phyloP scores from a whole-genome alignment of 1,140 invertebrate species.

The Frieseomelitta varia region DNA sequence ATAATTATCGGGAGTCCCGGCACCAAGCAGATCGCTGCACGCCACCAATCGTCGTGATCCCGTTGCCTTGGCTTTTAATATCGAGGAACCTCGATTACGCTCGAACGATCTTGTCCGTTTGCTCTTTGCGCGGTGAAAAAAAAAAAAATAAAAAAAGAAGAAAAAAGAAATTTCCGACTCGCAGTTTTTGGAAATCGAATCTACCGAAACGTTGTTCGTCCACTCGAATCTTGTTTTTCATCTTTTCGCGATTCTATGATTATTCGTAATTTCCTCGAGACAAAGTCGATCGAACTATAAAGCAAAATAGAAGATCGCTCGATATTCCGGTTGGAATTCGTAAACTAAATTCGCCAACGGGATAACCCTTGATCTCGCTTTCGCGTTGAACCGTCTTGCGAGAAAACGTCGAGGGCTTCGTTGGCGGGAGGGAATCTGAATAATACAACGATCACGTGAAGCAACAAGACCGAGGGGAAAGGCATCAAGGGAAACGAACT shows the following conservation, averaged over 20 bases:
- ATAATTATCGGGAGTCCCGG: conserved; percentile 72
- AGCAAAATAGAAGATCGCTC: too few relatives aligned
- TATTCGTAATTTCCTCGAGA: background rate
- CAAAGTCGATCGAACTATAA: background rate
- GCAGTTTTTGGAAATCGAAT: conserved; percentile 51
- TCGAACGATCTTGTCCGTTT: conserved; percentile 20
- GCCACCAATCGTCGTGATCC: conserved; percentile 66
- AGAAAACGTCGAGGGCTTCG: background rate
- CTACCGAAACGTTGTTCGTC: conserved; percentile 32
- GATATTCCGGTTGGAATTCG: background rate
- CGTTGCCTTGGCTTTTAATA: conserved; percentile 68
- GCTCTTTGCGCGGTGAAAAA: conserved; percentile 1
- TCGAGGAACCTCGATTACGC: conserved; percentile 61
- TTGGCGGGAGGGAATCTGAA: conserved; percentile 17
- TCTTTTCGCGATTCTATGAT: background rate
- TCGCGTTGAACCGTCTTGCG: background rate
- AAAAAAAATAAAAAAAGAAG: too few relatives aligned
- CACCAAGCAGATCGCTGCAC: conserved; percentile 59
- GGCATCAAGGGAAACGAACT: conserved; percentile 10
- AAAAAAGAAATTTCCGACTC: conserved; percentile 11
- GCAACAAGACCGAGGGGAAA: background rate
- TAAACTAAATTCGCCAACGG: background rate
- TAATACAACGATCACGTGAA: conserved; percentile 33
- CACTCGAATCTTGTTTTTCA: background rate
- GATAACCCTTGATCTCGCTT: background rate